Evolutionary conservation across 2,797 vertebrate species (phyloP), one percentile per base, ranked within the genome.

Genomic region (Pogoniulus pusillus): DNA sequence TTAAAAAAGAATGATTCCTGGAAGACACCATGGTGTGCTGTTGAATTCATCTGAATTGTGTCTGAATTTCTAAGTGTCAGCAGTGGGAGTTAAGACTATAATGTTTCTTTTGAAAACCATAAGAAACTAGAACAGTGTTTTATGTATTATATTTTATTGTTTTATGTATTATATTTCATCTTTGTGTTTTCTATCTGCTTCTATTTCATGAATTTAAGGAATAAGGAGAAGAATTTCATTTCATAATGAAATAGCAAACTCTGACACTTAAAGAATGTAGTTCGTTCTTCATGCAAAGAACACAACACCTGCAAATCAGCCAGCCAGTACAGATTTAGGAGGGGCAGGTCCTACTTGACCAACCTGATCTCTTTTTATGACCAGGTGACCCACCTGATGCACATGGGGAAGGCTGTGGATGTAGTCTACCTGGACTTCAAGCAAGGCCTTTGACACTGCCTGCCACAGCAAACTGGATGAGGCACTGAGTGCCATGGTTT

Each of bases 11-110:
- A 69, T 43, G 55, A 74, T 79, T 76, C 54, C 57, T 76, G 68
- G 60, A 93, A 77, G 74, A 90, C 49, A 60, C 13, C 35, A 65
- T 37, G 26, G 49, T 58, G 29, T 70, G 76, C 27, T 77, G 29
- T 13, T 84, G 92, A 90, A 77, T 86, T 71, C 3, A 87, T 76
- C 62, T 79, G 82, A 92, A 73, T 53, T 59, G 43, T 54, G 59
- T 68, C 74, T 79, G 60, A 86, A 85, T 79, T 89, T 79, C 39
- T 78, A 80, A 90, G 91, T 55, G 43, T 47, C 78, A 77, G 76
- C 68, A 51, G 37, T 43, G 18, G 47, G 68, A 83, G 45, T 79
- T 78, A 70, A 60, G 58, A 82, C 39, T 30, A 57, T 35, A 79
- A 64, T 6, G 3, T 20, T 82, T 73, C 34, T 85, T 76, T 68